Evolutionary conservation across 1,140 invertebrate genomes (phyloP), one percentile per base, ranked within the genome.

Genomic region (Camponotus floridanus): DNA sequence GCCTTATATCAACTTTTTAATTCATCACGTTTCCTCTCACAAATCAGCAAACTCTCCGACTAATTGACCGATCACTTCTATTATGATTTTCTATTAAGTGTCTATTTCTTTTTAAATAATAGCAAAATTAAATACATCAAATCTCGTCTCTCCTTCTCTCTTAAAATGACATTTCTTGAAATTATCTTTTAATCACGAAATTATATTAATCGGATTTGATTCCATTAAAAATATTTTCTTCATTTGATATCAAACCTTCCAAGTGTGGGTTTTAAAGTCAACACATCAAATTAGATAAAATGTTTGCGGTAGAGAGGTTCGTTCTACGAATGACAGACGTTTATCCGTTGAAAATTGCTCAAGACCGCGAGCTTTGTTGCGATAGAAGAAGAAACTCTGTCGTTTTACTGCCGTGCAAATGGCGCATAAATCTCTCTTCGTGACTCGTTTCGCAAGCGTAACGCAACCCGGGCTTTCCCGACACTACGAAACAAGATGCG

Each of bases 381-480:
- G 81, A 65, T 51, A 65, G 31, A 85, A 64, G 33, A 65, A 67
- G 33, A 13, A 76, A 64, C 70, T 74, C 21, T 36, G 26, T 9
- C 21, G 73, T 57, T 85, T 85, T 85, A 85, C 51, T 86, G 74
- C 21, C 13, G 18, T 48, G 74, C 57, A 68, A 87, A 87, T 64
- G 67, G 67, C 39, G 64, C 74, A 70, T 86, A 85, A 87, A 79
- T 86, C 76, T 71, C 21, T 42, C 73, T 45, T 13, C 68, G 68
- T 74, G 76, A 86, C 45, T 78, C 39, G 55, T 67, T 64, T 84
- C 48, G 33, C 48, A 26, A 62, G n/a, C 51, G 68, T 61, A 71
- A 73, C 39, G 68, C 51, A 45, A 45, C 2, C 5, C 6, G 21
- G 8, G 33, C 36, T 31, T 55, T 26, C 26, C 26, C 26, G 26